Evolutionary conservation across 1,140 invertebrate species (phyloP), one percentile per base, ranked within the genome.

Genomic region (Tachypleus tridentatus): DNA sequence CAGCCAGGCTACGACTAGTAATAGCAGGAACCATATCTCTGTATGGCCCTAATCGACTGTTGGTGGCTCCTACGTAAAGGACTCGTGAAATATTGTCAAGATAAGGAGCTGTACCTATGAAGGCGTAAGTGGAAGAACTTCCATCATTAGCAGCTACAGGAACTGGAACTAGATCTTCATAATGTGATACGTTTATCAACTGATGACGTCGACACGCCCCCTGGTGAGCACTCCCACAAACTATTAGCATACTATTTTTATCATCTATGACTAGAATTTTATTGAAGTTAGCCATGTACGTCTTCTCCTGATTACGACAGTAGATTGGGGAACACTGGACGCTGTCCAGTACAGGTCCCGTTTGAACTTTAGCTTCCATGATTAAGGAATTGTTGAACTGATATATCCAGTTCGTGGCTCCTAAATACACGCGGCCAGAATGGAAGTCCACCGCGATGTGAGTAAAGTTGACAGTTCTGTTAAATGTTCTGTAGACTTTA

Each of bases 91-190:
- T 63, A n/a, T 69, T 54, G 85, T 86, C 91, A 3, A 82, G 79
- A 70, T 92, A 92, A 58, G 86, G 83, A 69, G 93, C 87, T 0
- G 93, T 93, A 0, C 93, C 93, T 61, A 98, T 90, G 75, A 96
- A 98, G 1, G 92, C 93, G 70, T 88, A 93, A 0, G 93, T 96
- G 0, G 93, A 93, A 0, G 93, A 89, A 64, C 82, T 82, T 66
- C 89, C 87, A 76, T 95, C 93, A 74, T 96, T 97, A 0, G 95
- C 91, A 4, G 95, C 93, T 6, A 97, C 85, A 65, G 88, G 86
- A 51, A 82, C 80, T 1, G 87, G 83, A 63, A 91, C 81, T 70
- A 90, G 88, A 61, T 88, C 82, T 1, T 87, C 83, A 53, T 82
- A 80, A 8, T 83, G 77, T 54, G 86, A 87, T 71, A 98, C 88